Evolutionary conservation across 2,888 invertebrate species (phyloP), one percentile per base, ranked within the genome.

Genomic region (Plusia festucae): DNA sequence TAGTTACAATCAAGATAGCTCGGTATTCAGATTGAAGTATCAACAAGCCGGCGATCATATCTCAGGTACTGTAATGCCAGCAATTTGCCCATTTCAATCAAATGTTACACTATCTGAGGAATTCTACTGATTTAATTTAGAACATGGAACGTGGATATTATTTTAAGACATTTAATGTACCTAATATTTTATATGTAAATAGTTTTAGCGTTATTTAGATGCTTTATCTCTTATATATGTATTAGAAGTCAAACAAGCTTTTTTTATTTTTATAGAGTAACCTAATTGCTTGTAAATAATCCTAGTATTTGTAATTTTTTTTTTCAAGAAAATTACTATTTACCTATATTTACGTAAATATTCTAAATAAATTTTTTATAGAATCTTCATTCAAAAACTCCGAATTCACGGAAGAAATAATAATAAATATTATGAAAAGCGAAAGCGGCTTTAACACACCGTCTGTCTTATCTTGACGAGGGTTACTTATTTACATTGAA

Each of bases 41-140:
- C 71, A 76, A 65, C 59, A 63, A 65, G 65, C 65, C 60, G 53
- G 63, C 74, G 84, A 83, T 85, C 82, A 81, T 85, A 81, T 78
- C 82, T 68, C 69, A 77, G 81, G 85, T 82, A 79, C 80, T 78
- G 65, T 87, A 88, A 89, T 89, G 73, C 81, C 70, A 65, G 83
- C 86, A 88, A 90, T 90, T 90, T 86, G 77, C 83, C 87, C 82
- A 84, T 87, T 89, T 88, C 89, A 90, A 90, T 91, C 88, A 89
- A 86, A 83, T 78, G 84, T 84, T 81, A 81, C 78, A 84, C 84
- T 84, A 86, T 87, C 84, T 84, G 60, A 75, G 77, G 68, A 67
- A 34, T 56, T 16, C 32, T 18, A 51, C 61, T 64, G 51, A 18
- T 65, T n/a, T 72, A 11, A 54, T 51, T 49, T 18, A 68, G 54